These are phyloP conservation scores for Rhyacophila evoluta DNA, from an alignment of 2,888 invertebrate genomes.

Conservation along the genomic window DNA sequence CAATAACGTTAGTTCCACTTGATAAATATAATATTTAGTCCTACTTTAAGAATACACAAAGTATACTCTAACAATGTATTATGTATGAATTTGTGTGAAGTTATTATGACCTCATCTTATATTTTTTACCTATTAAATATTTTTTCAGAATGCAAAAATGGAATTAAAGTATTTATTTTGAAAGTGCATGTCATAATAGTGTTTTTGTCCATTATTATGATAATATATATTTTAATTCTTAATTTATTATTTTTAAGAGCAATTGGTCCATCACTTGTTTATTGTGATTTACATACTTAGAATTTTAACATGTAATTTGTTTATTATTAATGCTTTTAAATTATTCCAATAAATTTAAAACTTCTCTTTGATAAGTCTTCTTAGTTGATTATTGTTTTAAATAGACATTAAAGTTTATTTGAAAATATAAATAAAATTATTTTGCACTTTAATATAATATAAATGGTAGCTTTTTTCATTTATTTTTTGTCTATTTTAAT, in stretches of 20 bases:
- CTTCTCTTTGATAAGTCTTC: not conserved
- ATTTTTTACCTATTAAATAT: not conserved
- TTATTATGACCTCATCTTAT: no score
- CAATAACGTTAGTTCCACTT: not conserved
- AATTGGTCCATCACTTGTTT: conserved; percentile 7
- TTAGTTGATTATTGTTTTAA: not conserved
- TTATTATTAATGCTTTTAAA: not conserved
- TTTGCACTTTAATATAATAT: conserved; percentile 20
- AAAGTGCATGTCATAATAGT: not conserved
- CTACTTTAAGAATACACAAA: not conserved
- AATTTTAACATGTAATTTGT: not conserved
- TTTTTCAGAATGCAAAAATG: no score
- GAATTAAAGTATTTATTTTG: not conserved
- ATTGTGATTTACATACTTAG: conserved; percentile 4
- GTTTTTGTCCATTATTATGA: not conserved
- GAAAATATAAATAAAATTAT: not conserved
- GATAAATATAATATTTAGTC: not conserved
- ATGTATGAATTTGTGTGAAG: no score
- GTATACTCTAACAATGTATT: no score
- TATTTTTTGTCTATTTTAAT: conserved; percentile 33
- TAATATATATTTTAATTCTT: not conserved
- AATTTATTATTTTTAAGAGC: conserved; percentile 21
- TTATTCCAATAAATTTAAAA: conserved; percentile 20
- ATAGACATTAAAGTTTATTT: not conserved
- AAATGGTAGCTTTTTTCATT: conserved; percentile 43